These are phyloP conservation scores for Cyphomyrus plagiostoma DNA, from an alignment of 2,113 vertebrate genomes.

Conservation along the genomic window DNA sequence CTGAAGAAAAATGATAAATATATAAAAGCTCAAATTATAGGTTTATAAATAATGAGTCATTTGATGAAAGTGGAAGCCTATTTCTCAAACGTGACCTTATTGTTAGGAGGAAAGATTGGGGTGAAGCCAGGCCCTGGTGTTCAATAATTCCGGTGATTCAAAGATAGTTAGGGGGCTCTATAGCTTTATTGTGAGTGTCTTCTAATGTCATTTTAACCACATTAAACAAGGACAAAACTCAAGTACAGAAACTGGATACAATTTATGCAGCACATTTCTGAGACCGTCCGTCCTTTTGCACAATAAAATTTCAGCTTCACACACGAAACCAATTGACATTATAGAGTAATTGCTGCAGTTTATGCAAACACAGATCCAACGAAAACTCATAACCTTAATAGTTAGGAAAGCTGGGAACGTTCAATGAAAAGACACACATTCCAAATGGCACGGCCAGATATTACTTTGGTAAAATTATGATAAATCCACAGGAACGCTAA, in stretches of 20 bases:
- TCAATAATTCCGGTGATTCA: constrained; percentile 41
- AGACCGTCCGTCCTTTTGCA: neutral
- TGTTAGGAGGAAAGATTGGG: constrained; percentile 27
- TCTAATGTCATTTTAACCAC: constrained; percentile 35
- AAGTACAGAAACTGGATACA: constrained; percentile 29
- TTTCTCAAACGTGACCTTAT: constrained; percentile 1
- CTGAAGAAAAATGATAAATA: neutral
- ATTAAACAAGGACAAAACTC: constrained; percentile 25
- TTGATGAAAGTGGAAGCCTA: neutral
- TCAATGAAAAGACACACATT: neutral
- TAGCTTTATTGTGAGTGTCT: constrained; percentile 34
- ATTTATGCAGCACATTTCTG: constrained; percentile 9
- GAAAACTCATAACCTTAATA: neutral
- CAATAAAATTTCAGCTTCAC: neutral
- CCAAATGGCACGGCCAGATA: neutral
- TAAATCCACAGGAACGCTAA: neutral
- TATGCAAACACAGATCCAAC: neutral
- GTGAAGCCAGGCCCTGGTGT: constrained; percentile 24
- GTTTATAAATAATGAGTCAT: constrained; percentile 1
- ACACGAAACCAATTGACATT: neutral
- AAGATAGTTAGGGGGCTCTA: constrained; percentile 40
- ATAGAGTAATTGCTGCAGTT: neutral
- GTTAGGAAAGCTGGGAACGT: neutral
- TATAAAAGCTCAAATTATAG: neutral
- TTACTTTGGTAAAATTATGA: neutral